Evolutionary conservation across 2,113 vertebrate genomes (phyloP).

Genomic region (Onychorhynchus coronatus): DNA sequence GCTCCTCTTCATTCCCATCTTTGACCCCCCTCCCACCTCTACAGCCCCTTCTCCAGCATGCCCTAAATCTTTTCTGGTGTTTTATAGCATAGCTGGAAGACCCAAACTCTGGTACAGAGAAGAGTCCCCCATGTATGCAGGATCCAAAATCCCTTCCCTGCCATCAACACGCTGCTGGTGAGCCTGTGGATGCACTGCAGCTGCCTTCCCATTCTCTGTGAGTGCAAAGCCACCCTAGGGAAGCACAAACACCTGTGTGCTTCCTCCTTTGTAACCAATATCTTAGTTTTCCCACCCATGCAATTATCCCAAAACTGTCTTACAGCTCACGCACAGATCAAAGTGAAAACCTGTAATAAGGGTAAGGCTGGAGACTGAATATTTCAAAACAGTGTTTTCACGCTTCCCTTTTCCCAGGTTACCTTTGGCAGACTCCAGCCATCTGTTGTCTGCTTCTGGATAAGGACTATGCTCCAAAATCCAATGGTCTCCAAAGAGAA

Average conservation of each 20-base stretch:
- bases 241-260: neutral
- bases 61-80: neutral
- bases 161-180: neutral
- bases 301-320: neutral
- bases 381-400: neutral
- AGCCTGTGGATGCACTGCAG: neutral
- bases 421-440: slow-evolving; percentile 34
- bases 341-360: neutral
- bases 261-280: neutral
- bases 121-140: neutral
- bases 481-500: neutral
- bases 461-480: neutral
- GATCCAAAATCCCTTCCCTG: neutral
- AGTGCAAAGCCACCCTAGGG: neutral
- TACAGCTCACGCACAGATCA: neutral
- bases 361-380: neutral
- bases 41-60: neutral
- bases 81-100: neutral
- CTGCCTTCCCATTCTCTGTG: neutral
- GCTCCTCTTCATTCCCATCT: neutral
- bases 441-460: slow-evolving; percentile 40
- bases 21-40: neutral
- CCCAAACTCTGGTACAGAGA: neutral
- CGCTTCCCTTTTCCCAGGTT: slow-evolving; percentile 30
- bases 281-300: neutral